These are phyloP conservation scores for Cantharis nigra DNA, from an alignment of 2,888 invertebrate genomes.

Conservation along the genomic window DNA sequence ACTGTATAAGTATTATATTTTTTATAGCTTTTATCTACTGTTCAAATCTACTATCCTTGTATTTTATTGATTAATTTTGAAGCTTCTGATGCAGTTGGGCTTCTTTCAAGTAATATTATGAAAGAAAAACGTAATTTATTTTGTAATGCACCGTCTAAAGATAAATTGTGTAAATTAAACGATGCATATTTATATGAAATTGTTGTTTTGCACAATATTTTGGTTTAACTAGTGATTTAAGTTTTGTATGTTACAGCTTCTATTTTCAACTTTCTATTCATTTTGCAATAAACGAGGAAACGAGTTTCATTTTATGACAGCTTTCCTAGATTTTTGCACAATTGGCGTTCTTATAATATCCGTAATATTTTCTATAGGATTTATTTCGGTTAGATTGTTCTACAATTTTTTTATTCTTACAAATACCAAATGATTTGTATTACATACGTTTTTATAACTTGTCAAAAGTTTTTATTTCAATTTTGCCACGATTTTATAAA, in stretches of 20 bases:
- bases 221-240: not conserved
- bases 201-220: not conserved
- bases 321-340: conserved; percentile 15
- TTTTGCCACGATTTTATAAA: not conserved
- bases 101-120: not conserved
- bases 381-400: conserved; percentile 17
- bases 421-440: not conserved
- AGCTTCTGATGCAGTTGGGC: not conserved
- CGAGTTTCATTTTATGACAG: conserved; percentile 18
- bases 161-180: not conserved
- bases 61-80: not conserved
- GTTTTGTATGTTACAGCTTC: not conserved
- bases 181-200: not conserved
- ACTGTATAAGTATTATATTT: not conserved
- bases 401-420: not conserved
- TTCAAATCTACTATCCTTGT: not conserved
- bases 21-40: not conserved
- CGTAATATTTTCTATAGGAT: conserved; percentile 18
- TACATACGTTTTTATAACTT: not conserved
- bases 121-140: not conserved
- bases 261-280: conserved; percentile 4
- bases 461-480: not conserved
- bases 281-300: conserved; percentile 15
- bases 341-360: conserved; percentile 23
- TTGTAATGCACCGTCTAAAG: not conserved